Conservation (phyloP, 2,888 invertebrate species). For the Conus canariensis region DNA sequence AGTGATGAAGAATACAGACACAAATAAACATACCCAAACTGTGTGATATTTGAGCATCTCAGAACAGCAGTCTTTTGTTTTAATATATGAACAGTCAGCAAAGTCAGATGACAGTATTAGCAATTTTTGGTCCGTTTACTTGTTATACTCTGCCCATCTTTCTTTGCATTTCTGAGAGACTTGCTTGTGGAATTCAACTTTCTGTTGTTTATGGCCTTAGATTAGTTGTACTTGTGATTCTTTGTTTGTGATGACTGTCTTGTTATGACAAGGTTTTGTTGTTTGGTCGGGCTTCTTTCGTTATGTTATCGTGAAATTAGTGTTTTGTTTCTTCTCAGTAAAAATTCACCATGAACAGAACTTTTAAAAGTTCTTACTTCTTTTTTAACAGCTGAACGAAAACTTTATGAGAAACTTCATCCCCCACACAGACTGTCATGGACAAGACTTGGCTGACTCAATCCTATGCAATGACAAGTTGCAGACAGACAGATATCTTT, state of each 20-base stretch:
- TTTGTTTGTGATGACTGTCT: background rate
- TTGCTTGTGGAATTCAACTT: background rate
- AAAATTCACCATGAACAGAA: background rate
- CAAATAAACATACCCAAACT: background rate
- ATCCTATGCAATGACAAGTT: background rate
- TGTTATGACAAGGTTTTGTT: background rate
- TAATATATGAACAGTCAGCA: background rate
- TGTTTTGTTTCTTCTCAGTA: background rate
- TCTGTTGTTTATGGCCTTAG: background rate
- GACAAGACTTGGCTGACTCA: slow-evolving; percentile 26
- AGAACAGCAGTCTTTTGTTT: background rate
- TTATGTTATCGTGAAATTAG: background rate
- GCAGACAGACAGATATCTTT: slow-evolving; percentile 33
- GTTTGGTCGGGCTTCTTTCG: background rate
- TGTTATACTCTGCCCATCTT: background rate
- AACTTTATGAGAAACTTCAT: no score
- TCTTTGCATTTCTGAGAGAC: background rate
- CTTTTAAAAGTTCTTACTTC: background rate
- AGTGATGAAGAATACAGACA: background rate
- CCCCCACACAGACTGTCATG: background rate
- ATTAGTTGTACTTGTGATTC: background rate
- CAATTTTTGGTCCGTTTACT: background rate
- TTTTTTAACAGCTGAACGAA: background rate
- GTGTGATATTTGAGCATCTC: slow-evolving; percentile 16
- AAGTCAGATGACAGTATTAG: slow-evolving; percentile 8